Base-by-base conservation (phyloP, 2,797 vertebrate genomes). In the Acridotheres tristis region DNA sequence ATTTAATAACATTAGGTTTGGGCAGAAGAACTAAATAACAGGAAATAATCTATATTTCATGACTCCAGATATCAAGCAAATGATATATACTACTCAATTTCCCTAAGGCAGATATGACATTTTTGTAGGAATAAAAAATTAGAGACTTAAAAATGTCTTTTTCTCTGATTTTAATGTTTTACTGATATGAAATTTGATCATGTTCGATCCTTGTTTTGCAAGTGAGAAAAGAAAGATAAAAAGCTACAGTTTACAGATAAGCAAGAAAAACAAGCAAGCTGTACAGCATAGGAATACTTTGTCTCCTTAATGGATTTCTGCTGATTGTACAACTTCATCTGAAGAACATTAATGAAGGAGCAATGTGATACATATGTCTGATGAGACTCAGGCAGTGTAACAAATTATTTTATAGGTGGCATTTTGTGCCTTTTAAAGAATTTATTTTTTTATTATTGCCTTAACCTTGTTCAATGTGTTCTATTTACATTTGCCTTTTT, bases 271-370 rank as follows among this genome's bases (percentile, higher is more conserved):
- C 36, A 84, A 88, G 13, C 26, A 90, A 80, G 18, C 34, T 74
- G 58, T 88, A 85, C 40, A 83, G 18, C 0, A 2, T 8, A 68
- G 76, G 32, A 65, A 62, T 72, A 51, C 51, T 95, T 94, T 78
- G 32, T 89, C 79, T 93, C 43, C 54, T 80, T 82, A 94, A 91
- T 63, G 85, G 29, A 84, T 93, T 93, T 96, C 54, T 93, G 38
- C 40, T 78, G 76, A 66, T 74, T 42, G 51, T 77, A 93, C 62
- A 85, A 32, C 72, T 83, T 92, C 38, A 89, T 77, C 40, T 88
- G 82, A 50, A 89, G 85, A 91, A 53, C 87, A 72, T 62, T 83
- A 81, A 93, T 69, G 73, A 89, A 78, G 74, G 34, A 83, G 11
- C 21, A 42, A 7, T 66, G 42, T 89, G 78, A 80, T 80, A 78